A percentile compares a stretch with the other conserved stretches of the same genome.
Conservation (phyloP, 2,888 invertebrate species). For the Dilophus febrilis region DNA sequence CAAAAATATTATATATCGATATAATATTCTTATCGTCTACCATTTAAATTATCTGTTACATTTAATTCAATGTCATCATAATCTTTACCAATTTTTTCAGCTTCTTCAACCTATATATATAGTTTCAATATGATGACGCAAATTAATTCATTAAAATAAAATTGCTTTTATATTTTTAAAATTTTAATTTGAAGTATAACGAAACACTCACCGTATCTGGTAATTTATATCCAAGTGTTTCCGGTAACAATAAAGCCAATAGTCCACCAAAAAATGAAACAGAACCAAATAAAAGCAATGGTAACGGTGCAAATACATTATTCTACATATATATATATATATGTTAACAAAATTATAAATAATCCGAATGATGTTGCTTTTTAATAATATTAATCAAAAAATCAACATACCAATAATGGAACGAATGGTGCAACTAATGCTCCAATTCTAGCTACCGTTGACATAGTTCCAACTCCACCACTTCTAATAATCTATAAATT, state of each 20-base stretch:
- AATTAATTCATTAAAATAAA: background rate
- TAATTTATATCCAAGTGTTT: conserved; percentile 40
- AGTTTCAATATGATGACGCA: background rate
- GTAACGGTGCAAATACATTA: conserved; percentile 32
- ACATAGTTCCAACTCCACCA: conserved; percentile 41
- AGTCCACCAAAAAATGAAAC: conserved; percentile 34
- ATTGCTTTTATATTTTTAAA: too few relatives aligned
- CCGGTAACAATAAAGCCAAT: conserved; percentile 39
- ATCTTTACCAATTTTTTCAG: conserved; percentile 9
- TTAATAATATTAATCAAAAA: too few relatives aligned
- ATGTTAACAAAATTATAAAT: conserved; percentile 2
- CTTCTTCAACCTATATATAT: conserved; percentile 12
- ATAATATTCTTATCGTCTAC: too few relatives aligned
- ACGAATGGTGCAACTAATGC: conserved; percentile 44
- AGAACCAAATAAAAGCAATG: conserved; percentile 36
- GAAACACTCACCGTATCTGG: conserved; percentile 36
- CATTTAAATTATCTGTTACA: too few relatives aligned
- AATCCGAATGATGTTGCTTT: conserved; percentile 1
- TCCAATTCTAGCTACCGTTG: conserved; percentile 40
- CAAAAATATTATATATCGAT: too few relatives aligned
- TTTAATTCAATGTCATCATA: background rate
- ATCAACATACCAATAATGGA: conserved; percentile 36
- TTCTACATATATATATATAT: conserved; percentile 24
- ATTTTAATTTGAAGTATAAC: background rate
- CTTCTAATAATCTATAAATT: conserved; percentile 32